Evolutionary conservation across 2,113 vertebrate genomes (phyloP).

Genomic region (Suncus etruscus): DNA sequence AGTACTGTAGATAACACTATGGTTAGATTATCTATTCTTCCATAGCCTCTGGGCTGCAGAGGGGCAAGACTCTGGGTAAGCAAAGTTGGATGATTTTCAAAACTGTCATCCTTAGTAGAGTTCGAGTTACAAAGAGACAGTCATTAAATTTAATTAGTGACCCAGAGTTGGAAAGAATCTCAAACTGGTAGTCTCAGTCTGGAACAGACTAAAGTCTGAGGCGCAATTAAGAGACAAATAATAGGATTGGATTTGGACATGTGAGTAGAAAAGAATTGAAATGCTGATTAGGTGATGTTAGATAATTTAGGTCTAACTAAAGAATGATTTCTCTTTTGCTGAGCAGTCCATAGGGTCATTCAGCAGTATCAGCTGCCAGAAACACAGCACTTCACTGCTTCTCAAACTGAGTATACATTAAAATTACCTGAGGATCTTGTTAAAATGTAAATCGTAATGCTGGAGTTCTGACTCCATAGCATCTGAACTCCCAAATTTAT

Average conservation of each 20-base stretch:
- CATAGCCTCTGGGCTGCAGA: not conserved
- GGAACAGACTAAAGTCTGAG: conserved; percentile 35
- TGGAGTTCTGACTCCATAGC: not conserved
- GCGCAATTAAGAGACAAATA: conserved; percentile 50
- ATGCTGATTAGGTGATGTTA: conserved; percentile 60
- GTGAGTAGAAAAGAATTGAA: conserved; percentile 61
- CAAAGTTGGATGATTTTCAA: conserved; percentile 42
- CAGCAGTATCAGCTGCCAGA: not conserved
- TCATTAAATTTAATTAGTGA: conserved; percentile 46
- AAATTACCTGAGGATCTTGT: conserved; percentile 37
- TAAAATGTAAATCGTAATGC: conserved; percentile 45
- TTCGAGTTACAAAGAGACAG: not conserved
- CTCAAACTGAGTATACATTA: not conserved
- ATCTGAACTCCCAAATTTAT: too few species aligned
- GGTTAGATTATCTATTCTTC: not conserved
- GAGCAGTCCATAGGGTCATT: not conserved
- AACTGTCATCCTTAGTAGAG: conserved; percentile 21
- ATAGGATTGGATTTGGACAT: conserved; percentile 50
- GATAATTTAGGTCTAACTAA: conserved; percentile 63
- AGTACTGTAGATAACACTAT: not conserved
- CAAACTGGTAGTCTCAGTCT: not conserved
- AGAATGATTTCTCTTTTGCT: conserved; percentile 59
- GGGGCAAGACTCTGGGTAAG: conserved; percentile 28
- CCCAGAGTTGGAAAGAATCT: conserved; percentile 48
- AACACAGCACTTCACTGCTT: not conserved